Percentiles rank a stretch among this genome's conserved stretches.
Evolutionary conservation across 2,888 invertebrate genomes (phyloP).

Genomic region (Crepidodera aurea): DNA sequence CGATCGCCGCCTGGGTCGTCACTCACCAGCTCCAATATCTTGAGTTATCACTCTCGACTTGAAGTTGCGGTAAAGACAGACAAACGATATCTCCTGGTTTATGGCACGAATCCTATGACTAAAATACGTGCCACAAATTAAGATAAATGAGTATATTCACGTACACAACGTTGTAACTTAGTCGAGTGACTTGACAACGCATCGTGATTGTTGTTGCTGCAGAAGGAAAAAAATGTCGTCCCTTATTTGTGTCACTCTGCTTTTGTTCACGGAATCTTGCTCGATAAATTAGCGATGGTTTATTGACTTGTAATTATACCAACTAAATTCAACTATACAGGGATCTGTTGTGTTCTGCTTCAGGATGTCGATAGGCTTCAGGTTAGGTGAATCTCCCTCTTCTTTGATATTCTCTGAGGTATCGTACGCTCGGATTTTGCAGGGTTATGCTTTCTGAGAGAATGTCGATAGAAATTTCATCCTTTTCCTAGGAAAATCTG

Average conservation of each 20-base stretch:
- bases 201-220: constrained; percentile 16
- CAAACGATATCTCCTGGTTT: constrained; percentile 52
- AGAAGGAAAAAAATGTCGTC: background rate
- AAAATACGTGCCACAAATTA: constrained; percentile 44
- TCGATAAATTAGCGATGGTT: too few relatives aligned
- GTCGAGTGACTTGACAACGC: constrained; percentile 19
- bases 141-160: constrained; percentile 42
- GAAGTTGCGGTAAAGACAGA: constrained; percentile 40
- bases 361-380: too few relatives aligned
- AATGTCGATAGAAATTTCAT: too few relatives aligned
- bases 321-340: too few relatives aligned
- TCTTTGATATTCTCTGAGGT: too few relatives aligned
- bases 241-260: background rate
- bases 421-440: too few relatives aligned
- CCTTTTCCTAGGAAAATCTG: too few relatives aligned
- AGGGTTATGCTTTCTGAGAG: too few relatives aligned
- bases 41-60: constrained; percentile 42
- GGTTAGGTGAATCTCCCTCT: too few relatives aligned
- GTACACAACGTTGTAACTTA: constrained; percentile 29
- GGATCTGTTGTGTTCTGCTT: too few relatives aligned
- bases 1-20: constrained; percentile 39
- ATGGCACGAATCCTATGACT: constrained; percentile 43
- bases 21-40: constrained; percentile 43
- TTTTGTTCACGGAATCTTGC: too few relatives aligned
- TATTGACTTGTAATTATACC: too few relatives aligned